phyloP scores from a whole-genome alignment of 2,797 vertebrate species.

The Cheirogaleus major region DNA sequence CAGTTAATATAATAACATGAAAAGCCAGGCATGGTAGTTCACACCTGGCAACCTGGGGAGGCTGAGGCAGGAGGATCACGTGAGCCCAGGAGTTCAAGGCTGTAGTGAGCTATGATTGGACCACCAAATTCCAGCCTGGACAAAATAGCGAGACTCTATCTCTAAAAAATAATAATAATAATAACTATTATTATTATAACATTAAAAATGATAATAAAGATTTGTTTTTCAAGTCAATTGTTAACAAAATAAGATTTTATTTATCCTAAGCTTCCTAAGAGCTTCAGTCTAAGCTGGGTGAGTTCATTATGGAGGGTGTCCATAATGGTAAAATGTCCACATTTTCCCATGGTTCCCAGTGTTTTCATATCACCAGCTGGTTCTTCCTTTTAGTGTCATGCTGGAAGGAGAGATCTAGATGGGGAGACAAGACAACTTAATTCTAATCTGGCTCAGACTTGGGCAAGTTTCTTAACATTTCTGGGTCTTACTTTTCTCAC shows the following conservation, averaged over 20 bases:
- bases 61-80: not conserved
- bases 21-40: not conserved
- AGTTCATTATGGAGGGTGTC: not conserved
- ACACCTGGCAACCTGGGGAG: not conserved
- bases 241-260: not conserved
- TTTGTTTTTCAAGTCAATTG: conserved; percentile 5
- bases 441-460: not conserved
- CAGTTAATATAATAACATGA: not conserved
- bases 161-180: not conserved
- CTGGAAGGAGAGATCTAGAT: not conserved
- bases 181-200: not conserved
- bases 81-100: not conserved
- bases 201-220: not conserved
- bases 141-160: no score
- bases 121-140: no score
- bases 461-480: not conserved
- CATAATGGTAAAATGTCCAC: not conserved
- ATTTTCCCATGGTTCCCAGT: not conserved
- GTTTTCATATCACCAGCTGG: not conserved
- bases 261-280: not conserved
- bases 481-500: not conserved
- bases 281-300: not conserved
- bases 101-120: not conserved
- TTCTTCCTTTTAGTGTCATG: not conserved
- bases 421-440: not conserved